Conservation (phyloP, 2,113 vertebrate genomes). For the Hippocampus comes region DNA sequence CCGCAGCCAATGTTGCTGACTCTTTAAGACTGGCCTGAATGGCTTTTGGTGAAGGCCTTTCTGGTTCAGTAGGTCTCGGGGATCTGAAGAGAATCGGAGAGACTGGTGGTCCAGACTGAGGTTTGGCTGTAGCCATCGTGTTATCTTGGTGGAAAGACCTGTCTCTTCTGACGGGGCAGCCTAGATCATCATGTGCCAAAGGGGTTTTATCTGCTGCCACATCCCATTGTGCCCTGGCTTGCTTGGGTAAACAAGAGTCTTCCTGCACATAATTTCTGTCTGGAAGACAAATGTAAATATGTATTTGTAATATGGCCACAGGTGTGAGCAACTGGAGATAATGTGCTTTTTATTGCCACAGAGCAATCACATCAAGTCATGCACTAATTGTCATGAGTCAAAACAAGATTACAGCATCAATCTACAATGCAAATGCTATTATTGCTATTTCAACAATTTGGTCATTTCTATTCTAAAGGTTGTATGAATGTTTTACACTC, state of each 20-base stretch:
- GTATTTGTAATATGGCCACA: constrained; percentile 65
- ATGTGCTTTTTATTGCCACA: constrained; percentile 66
- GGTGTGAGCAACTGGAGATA: constrained; percentile 75
- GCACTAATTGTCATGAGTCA: constrained; percentile 71
- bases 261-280: constrained; percentile 79
- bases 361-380: constrained; percentile 66
- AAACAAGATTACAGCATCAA: constrained; percentile 63
- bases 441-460: constrained; percentile 35
- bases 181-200: constrained; percentile 70
- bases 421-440: constrained; percentile 14
- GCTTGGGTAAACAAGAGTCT: constrained; percentile 74
- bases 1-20: constrained; percentile 71
- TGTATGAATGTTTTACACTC: constrained; percentile 10
- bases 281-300: constrained; percentile 80
- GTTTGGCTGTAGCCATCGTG: constrained; percentile 63
- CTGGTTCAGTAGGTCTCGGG: constrained; percentile 52
- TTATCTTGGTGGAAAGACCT: constrained; percentile 59
- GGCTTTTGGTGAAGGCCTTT: constrained; percentile 63
- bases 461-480: neutral
- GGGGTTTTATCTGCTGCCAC: constrained; percentile 69
- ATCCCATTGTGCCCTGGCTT: constrained; percentile 68
- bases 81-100: constrained; percentile 69
- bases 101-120: constrained; percentile 63
- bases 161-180: constrained; percentile 72
- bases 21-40: constrained; percentile 75